Conservation (phyloP, 2,888 invertebrate genomes). For the Cephus runcator region DNA sequence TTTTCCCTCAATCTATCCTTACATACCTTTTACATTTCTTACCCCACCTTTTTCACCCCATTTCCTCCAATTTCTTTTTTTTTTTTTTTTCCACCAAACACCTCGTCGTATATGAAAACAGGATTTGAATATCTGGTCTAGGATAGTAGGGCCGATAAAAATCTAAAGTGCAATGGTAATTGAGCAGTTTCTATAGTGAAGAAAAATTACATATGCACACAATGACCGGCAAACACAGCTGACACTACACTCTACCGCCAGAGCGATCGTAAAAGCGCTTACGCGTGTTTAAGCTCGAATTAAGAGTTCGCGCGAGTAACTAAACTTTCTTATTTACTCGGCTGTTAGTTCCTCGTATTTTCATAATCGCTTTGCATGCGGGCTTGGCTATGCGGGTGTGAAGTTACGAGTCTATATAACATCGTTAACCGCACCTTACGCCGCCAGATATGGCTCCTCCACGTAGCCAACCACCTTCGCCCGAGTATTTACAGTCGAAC, state of each 20-base stretch:
- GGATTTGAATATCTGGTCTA: no score
- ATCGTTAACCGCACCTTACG: slow-evolving; percentile 21
- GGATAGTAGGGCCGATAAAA: no score
- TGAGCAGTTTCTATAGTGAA: no score
- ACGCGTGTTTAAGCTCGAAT: slow-evolving; percentile 47
- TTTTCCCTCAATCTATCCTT: no score
- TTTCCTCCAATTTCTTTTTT: no score
- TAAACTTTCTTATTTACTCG: slow-evolving; percentile 21
- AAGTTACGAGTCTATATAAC: slow-evolving; percentile 18
- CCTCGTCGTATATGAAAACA: no score
- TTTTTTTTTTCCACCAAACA: no score
- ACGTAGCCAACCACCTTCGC: slow-evolving; percentile 11
- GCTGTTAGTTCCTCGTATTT: slow-evolving; percentile 24
- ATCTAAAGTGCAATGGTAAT: no score
- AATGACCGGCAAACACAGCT: neutral
- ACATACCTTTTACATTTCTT: no score
- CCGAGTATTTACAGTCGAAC: slow-evolving; percentile 10
- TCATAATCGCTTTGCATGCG: slow-evolving; percentile 24
- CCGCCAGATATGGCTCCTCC: neutral
- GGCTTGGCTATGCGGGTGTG: slow-evolving; percentile 18
- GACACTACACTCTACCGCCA: slow-evolving; percentile 18
- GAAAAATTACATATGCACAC: neutral
- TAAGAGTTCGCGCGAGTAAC: slow-evolving; percentile 29
- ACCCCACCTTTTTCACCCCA: no score
- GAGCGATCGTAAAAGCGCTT: slow-evolving; percentile 47